Percentiles rank a stretch among this genome's conserved stretches.
phyloP scores from a whole-genome alignment of 1,140 invertebrate genomes.

The Arion vulgaris region DNA sequence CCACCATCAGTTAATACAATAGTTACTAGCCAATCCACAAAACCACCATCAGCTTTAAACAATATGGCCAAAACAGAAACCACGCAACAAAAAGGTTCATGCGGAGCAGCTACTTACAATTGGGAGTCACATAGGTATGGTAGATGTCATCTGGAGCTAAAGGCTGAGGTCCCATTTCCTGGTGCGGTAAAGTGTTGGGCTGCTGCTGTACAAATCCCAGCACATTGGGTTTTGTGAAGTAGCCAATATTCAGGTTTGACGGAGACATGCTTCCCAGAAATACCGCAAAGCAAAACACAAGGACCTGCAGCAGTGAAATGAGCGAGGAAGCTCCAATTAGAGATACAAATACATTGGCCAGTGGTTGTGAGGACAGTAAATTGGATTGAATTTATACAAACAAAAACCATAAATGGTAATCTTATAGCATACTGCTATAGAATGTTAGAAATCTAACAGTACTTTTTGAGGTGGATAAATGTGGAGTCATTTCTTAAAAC shows the following conservation, averaged over 20 bases:
- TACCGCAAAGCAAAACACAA: constrained; percentile 72
- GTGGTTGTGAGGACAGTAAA: background rate
- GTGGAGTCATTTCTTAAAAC: too few relatives aligned
- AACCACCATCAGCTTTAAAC: too few relatives aligned
- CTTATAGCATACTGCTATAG: too few relatives aligned
- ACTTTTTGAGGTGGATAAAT: too few relatives aligned
- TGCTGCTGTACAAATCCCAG: constrained; percentile 35
- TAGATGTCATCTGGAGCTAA: constrained; percentile 51
- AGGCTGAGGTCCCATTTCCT: constrained; percentile 58
- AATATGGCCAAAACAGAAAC: too few relatives aligned
- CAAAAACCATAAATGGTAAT: too few relatives aligned
- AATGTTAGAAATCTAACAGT: too few relatives aligned
- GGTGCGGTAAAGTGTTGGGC: background rate
- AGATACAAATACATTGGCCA: background rate
- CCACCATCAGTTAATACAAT: background rate
- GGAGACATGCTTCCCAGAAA: constrained; percentile 71
- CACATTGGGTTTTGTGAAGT: constrained; percentile 49
- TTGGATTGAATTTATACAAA: too few relatives aligned
- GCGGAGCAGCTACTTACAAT: constrained; percentile 57
- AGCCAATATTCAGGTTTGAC: constrained; percentile 67
- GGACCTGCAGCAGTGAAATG: constrained; percentile 62
- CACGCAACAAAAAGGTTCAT: too few relatives aligned
- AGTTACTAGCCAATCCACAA: too few relatives aligned
- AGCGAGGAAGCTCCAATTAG: constrained; percentile 12
- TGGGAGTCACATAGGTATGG: constrained; percentile 61